Base-by-base conservation (phyloP, 2,113 vertebrate species). In the Corydoras maculifer region DNA sequence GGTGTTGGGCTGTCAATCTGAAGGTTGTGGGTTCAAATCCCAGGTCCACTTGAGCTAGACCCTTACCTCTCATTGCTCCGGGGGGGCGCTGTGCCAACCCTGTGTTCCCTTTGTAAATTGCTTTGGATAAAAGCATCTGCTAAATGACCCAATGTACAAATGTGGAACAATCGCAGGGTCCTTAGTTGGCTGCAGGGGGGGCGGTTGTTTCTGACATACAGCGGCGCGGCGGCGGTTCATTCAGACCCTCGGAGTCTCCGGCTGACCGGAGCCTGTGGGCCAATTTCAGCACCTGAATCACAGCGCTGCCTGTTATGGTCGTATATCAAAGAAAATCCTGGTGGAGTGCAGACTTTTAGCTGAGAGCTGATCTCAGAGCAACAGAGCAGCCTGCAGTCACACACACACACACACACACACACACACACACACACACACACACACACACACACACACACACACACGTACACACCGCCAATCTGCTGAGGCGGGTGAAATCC, bases 401-500 rank as follows among this genome's bases (percentile, higher is more conserved):
- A 48, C 68, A 32, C n/a, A 29, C 70, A 58, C 55, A 51, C 48
- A 15, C 49, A 67, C 74, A 50, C 55, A 13, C 48, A 15, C 58
- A 8, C 55, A 55, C 61, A 63, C n/a, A 48, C 61, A 58, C n/a
- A 35, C 70, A 63, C 15, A 58, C 43, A 30, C 29, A 66, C 74
- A 55, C 57, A 29, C 62, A 15, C 62, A 18, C 58, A 58, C 43
- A 63, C 64, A 58, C 73, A 50, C 35, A 15, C 10, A 30, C 14
- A 14, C 5, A 43, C 35, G 35, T 43, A 43, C 7, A 43, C 35
- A 43, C 35, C 7, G 7, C 35, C 13, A 65, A 61, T 53, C 9
- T 76, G 75, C 75, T 76, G 75, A 76, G 69, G 11, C 31, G 49
- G 63, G 51, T 50, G 57, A 67, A 76, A 69, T 32, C 54, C 54